These are phyloP conservation scores for Dufourea novaeangliae DNA, from an alignment of 1,140 invertebrate genomes.

Conservation along the genomic window DNA sequence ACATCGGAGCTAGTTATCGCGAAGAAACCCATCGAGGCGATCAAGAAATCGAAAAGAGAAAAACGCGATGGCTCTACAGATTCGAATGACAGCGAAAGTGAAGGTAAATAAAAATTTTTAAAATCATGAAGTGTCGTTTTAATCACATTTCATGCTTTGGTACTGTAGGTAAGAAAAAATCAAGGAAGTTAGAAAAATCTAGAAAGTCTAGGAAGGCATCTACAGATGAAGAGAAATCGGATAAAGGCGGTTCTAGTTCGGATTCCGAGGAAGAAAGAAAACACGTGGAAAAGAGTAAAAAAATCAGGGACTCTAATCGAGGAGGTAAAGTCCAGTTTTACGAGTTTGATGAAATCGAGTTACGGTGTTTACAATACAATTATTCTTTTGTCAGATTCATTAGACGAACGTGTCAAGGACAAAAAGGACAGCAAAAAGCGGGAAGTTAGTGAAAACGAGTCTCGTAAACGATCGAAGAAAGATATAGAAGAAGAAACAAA, in stretches of 20 bases:
- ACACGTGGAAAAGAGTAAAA: slow-evolving; percentile 74
- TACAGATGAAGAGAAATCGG: slow-evolving; percentile 78
- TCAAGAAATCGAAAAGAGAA: slow-evolving; percentile 78
- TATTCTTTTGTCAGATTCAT: slow-evolving; percentile 59
- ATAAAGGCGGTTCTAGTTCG: slow-evolving; percentile 76
- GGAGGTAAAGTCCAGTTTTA: slow-evolving; percentile 62
- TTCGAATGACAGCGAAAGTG: slow-evolving; percentile 81
- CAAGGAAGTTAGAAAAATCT: slow-evolving; percentile 75
- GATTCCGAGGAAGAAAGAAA: slow-evolving; percentile 78
- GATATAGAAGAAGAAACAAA: slow-evolving; percentile 80
- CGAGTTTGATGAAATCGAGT: slow-evolving; percentile 7
- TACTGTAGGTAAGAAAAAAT: slow-evolving; percentile 76
- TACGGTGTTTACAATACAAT: background rate
- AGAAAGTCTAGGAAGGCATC: slow-evolving; percentile 75
- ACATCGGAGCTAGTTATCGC: slow-evolving; percentile 57
- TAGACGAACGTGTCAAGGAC: slow-evolving; percentile 75
- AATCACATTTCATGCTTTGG: slow-evolving; percentile 12
- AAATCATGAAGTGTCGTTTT: slow-evolving; percentile 22
- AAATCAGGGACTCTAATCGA: slow-evolving; percentile 68
- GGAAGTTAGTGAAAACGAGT: slow-evolving; percentile 79
- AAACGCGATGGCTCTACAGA: slow-evolving; percentile 80
- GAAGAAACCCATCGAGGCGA: slow-evolving; percentile 76
- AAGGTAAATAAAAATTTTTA: slow-evolving; percentile 62
- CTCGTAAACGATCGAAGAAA: slow-evolving; percentile 77
- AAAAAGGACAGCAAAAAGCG: slow-evolving; percentile 78